Percentiles rank a stretch among this genome's conserved stretches.
These are phyloP conservation scores for Palloptera scutellata DNA, from an alignment of 2,888 invertebrate species.

Conservation along the genomic window DNA sequence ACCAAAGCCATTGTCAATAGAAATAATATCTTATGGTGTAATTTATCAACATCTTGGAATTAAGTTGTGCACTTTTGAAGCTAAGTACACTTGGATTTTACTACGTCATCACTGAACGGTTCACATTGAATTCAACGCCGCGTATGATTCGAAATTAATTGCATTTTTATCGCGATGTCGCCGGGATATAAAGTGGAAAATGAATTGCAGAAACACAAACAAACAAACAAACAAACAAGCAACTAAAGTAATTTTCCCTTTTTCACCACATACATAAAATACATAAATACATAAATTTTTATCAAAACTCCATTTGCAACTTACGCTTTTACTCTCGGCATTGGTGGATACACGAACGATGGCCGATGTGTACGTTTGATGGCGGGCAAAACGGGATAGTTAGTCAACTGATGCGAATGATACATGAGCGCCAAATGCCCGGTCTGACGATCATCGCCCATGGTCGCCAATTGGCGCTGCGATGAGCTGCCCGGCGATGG, in stretches of 20 bases:
- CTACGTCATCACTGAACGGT: too few relatives aligned
- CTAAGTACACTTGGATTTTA: too few relatives aligned
- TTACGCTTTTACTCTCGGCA: slow-evolving; percentile 63
- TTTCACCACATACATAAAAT: neutral
- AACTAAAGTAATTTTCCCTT: neutral
- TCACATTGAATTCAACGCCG: slow-evolving; percentile 14
- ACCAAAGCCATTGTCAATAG: neutral
- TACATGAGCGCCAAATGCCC: slow-evolving; percentile 63
- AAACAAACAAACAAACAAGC: too few relatives aligned
- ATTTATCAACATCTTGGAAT: slow-evolving; percentile 18
- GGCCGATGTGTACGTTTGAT: slow-evolving; percentile 62
- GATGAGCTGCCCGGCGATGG: slow-evolving; percentile 54
- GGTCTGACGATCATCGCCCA: slow-evolving; percentile 50
- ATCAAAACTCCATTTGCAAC: slow-evolving; percentile 40
- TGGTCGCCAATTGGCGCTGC: slow-evolving; percentile 48
- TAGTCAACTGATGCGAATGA: slow-evolving; percentile 63
- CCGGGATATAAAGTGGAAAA: neutral
- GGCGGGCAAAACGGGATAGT: slow-evolving; percentile 62
- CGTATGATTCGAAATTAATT: slow-evolving; percentile 34
- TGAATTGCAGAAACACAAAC: slow-evolving; percentile 9
- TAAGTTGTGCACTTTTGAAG: too few relatives aligned
- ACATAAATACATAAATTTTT: slow-evolving; percentile 4
- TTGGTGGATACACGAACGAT: slow-evolving; percentile 61
- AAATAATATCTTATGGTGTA: neutral
- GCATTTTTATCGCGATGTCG: slow-evolving; percentile 25